Base-by-base conservation (phyloP, 1,140 invertebrate species). In the Tetranychus cinnabarinus region DNA sequence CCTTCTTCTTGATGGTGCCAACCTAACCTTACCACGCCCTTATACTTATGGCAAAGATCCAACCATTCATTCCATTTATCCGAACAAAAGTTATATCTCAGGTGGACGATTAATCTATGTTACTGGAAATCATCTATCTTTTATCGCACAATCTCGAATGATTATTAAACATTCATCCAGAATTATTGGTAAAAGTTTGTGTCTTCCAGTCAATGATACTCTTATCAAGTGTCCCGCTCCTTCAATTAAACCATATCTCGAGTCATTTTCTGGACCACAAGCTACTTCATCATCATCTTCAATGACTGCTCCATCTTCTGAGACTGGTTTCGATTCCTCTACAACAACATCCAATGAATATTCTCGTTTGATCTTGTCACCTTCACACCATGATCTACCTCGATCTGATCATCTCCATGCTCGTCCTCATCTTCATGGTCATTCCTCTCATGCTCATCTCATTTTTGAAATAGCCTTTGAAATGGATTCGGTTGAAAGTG, bases 141-240 rank as follows among this genome's bases (percentile, higher is more conserved):
- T 85, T 1, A 86, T 95, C 67, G 86, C 89, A 69, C 86, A 86
- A 67, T 88, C 88, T 1, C 81, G 88, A 70, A 86, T 93, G 80
- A 81, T 85, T 65, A 80, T 88, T 37, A 87, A 83, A 71, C 77
- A 79, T 67, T 79, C 79, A 52, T 81, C 80, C 12, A 35, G 13
- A 33, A 57, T 61, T 13, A 64, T 62, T 36, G 58, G 57, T 66
- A 82, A 86, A 66, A 69, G 73, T 47, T 39, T 45, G 34, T 97
- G 93, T 72, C 77, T 77, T 34, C 86, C 95, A 12, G 72, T 91
- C 13, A 92, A 86, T 74, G 77, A 82, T 15, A 88, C 83, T 60
- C 83, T 87, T 73, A 96, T 97, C 87, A 84, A 88, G 71, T 97
- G 93, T 71, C 87, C 88, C 0, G 88, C 88, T 65, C 92, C 93